Percentiles rank a stretch among this genome's conserved stretches.
phyloP scores from a whole-genome alignment of 2,888 invertebrate genomes.

The Isoperla grammatica region DNA sequence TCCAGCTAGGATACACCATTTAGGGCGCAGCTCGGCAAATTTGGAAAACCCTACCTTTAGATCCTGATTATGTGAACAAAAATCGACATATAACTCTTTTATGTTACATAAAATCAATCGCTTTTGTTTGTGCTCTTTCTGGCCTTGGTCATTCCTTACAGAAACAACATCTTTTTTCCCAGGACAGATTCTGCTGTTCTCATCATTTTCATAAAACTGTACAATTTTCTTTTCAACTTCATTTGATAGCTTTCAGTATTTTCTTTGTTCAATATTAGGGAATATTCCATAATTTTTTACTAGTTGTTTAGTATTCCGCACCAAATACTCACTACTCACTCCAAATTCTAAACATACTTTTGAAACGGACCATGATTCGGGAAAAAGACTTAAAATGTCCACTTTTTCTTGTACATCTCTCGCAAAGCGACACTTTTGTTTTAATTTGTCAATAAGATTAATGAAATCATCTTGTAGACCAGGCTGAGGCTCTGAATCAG shows the following conservation, averaged over 20 bases:
- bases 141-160: neutral
- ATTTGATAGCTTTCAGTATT: neutral
- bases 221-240: neutral
- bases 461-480: neutral
- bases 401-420: neutral
- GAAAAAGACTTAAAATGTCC: neutral
- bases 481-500: neutral
- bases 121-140: slow-evolving; percentile 9
- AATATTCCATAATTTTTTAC: slow-evolving; percentile 2
- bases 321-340: neutral
- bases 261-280: neutral
- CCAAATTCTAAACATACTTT: neutral
- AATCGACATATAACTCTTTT: slow-evolving; percentile 25
- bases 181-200: slow-evolving; percentile 28
- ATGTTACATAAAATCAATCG: slow-evolving; percentile 1
- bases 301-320: neutral
- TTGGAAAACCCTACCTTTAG: slow-evolving; percentile 28
- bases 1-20: slow-evolving; percentile 32
- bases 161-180: slow-evolving; percentile 31
- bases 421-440: neutral
- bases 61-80: slow-evolving; percentile 22
- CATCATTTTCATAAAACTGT: slow-evolving; percentile 22
- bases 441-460: slow-evolving; percentile 5
- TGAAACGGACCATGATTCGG: neutral
- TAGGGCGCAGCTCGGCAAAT: slow-evolving; percentile 30